These are phyloP conservation scores for Calliopum simillimum DNA, from an alignment of 2,888 invertebrate genomes.

Conservation along the genomic window DNA sequence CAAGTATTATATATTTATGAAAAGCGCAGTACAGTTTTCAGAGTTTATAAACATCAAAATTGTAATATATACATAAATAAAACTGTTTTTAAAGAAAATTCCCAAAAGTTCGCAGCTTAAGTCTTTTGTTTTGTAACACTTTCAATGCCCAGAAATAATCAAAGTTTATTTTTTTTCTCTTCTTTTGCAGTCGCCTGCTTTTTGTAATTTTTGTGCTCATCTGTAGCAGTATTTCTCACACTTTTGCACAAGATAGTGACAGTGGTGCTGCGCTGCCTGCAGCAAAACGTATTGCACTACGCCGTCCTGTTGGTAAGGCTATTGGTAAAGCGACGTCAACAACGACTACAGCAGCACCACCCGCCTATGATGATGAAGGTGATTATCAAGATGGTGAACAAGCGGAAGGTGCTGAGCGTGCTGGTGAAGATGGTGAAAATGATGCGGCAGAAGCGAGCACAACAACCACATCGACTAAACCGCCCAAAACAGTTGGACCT, in stretches of 20 bases:
- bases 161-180: slow-evolving; percentile 16
- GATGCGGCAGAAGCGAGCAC: slow-evolving; percentile 63
- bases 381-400: slow-evolving; percentile 71
- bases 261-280: slow-evolving; percentile 41
- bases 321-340: slow-evolving; percentile 59
- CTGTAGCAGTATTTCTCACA: slow-evolving; percentile 51
- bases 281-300: slow-evolving; percentile 57
- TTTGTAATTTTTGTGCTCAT: slow-evolving; percentile 56
- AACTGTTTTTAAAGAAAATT: too few relatives aligned
- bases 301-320: slow-evolving; percentile 58
- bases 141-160: slow-evolving; percentile 21
- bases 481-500: slow-evolving; percentile 76
- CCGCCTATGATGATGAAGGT: slow-evolving; percentile 61
- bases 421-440: slow-evolving; percentile 58
- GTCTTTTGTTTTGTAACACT: neutral
- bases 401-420: slow-evolving; percentile 59
- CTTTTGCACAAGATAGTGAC: slow-evolving; percentile 52
- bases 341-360: slow-evolving; percentile 58
- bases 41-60: too few relatives aligned
- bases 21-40: too few relatives aligned
- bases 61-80: too few relatives aligned
- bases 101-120: neutral
- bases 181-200: slow-evolving; percentile 55
- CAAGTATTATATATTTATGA: too few relatives aligned
- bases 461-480: slow-evolving; percentile 75